These are phyloP conservation scores for Bradypodion pumilum DNA, from an alignment of 2,797 vertebrate genomes.

Conservation along the genomic window DNA sequence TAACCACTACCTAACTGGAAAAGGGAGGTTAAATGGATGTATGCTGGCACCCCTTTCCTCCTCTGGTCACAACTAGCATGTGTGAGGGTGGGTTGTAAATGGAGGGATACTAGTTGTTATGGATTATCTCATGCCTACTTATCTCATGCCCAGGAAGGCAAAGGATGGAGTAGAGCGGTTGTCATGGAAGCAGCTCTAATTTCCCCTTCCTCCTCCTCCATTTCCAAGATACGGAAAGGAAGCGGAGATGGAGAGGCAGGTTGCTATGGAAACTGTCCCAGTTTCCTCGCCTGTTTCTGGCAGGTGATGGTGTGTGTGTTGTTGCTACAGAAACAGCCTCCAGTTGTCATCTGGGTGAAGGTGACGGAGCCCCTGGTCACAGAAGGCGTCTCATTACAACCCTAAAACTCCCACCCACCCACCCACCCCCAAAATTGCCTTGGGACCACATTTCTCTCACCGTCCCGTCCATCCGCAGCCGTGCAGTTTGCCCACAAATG, in stretches of 20 bases:
- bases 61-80: constrained; percentile 8
- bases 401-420: too few species aligned
- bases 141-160: not conserved
- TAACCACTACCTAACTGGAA: too few species aligned
- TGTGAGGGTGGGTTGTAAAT: not conserved
- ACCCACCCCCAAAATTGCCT: not conserved
- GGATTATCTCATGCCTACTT: constrained; percentile 13
- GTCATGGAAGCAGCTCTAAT: constrained; percentile 22
- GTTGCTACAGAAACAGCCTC: constrained; percentile 30
- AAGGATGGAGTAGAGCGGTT: constrained; percentile 12
- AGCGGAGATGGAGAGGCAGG: constrained; percentile 16
- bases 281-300: constrained; percentile 16
- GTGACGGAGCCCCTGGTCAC: constrained; percentile 1
- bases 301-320: constrained; percentile 28
- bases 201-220: constrained; percentile 1
- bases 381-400: not conserved
- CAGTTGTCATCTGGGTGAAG: constrained; percentile 20
- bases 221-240: not conserved
- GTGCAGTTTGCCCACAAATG: not conserved
- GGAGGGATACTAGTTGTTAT: constrained; percentile 2
- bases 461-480: too few species aligned
- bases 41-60: not conserved
- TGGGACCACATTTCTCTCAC: not conserved
- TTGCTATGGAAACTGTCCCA: constrained; percentile 42
- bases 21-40: not conserved